Evolutionary conservation across 2,888 invertebrate species (phyloP).

Genomic region (Eristalis pertinax): DNA sequence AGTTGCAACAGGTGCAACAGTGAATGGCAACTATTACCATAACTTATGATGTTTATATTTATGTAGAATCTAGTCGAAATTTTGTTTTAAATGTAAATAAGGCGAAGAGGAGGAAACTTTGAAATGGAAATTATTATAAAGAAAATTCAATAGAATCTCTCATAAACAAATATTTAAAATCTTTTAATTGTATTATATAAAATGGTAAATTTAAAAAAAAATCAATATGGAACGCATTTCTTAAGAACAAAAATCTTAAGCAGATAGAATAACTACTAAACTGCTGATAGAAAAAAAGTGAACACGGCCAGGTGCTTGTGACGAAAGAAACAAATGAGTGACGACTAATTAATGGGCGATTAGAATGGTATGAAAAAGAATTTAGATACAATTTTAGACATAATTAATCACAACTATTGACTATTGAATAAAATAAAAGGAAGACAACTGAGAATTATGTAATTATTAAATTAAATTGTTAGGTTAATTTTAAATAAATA

Average conservation of each 20-base stretch:
- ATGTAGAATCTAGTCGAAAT: constrained; percentile 44
- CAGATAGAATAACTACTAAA: constrained; percentile 10
- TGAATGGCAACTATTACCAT: constrained; percentile 47
- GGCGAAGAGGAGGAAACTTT: background rate
- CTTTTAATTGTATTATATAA: constrained; percentile 53
- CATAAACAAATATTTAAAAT: constrained; percentile 41
- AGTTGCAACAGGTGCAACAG: constrained; percentile 38
- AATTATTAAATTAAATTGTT: constrained; percentile 67
- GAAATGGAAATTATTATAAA: background rate
- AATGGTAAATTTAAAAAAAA: constrained; percentile 4
- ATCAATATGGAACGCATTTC: background rate
- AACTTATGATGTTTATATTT: constrained; percentile 68
- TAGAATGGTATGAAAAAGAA: constrained; percentile 23
- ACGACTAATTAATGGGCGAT: constrained; percentile 27
- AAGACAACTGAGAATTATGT: constrained; percentile 59
- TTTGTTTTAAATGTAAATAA: constrained; percentile 46
- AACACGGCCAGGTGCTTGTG: constrained; percentile 5
- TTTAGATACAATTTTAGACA: constrained; percentile 70
- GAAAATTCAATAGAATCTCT: constrained; percentile 38
- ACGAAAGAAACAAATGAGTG: constrained; percentile 34
- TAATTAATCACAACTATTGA: constrained; percentile 65
- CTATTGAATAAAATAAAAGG: constrained; percentile 55
- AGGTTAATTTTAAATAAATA: constrained; percentile 56
- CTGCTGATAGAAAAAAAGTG: constrained; percentile 36
- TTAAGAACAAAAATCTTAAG: constrained; percentile 17